phyloP scores from a whole-genome alignment of 2,888 invertebrate genomes.

The Trimorus sp. region DNA sequence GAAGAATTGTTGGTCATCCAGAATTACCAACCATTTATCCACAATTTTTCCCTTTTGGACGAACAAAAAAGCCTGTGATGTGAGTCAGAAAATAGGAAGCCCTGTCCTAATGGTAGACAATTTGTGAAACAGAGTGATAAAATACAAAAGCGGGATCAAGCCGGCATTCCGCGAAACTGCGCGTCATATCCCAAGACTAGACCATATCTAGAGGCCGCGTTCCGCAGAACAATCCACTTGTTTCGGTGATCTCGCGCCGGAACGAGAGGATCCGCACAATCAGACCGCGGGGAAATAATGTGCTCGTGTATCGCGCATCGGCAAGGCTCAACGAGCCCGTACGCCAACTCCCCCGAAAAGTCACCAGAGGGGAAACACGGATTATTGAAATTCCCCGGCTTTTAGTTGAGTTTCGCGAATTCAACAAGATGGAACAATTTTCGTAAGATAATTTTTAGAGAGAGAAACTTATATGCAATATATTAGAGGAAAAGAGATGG shows the following conservation, averaged over 20 bases:
- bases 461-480: too few species aligned
- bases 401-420: too few species aligned
- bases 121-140: slow-evolving; percentile 58
- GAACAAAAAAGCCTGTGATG: too few species aligned
- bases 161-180: slow-evolving; percentile 37
- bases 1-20: too few species aligned
- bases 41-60: too few species aligned
- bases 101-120: slow-evolving; percentile 47
- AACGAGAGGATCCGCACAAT: slow-evolving; percentile 53
- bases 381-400: too few species aligned
- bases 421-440: too few species aligned
- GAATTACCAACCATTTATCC: too few species aligned
- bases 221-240: slow-evolving; percentile 55
- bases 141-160: slow-evolving; percentile 47
- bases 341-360: too few species aligned
- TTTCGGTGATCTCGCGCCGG: slow-evolving; percentile 53
- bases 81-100: slow-evolving; percentile 31
- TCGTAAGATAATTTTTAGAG: too few species aligned
- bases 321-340: slow-evolving; percentile 74
- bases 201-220: slow-evolving; percentile 61
- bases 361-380: too few species aligned
- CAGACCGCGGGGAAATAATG: slow-evolving; percentile 54
- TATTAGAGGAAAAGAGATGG: too few species aligned
- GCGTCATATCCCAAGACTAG: slow-evolving; percentile 54
- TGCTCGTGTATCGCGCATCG: slow-evolving; percentile 66